These are phyloP conservation scores for Hypena proboscidalis DNA, from an alignment of 2,888 invertebrate genomes.

Conservation along the genomic window DNA sequence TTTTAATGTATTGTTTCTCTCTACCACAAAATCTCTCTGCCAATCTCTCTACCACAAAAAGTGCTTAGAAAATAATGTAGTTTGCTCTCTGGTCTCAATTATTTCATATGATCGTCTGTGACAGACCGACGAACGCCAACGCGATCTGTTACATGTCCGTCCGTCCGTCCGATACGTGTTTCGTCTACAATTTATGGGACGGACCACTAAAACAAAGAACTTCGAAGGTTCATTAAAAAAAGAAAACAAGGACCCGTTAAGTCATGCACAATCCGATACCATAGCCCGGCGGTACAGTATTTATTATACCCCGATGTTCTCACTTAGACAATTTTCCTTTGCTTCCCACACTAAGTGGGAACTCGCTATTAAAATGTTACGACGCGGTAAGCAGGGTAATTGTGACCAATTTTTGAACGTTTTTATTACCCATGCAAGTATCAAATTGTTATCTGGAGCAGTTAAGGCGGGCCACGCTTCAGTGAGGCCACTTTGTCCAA, in stretches of 20 bases:
- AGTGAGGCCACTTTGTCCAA: conserved; percentile 47
- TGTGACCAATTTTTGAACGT: conserved; percentile 78
- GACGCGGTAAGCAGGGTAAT: conserved; percentile 77
- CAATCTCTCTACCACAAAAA: no score
- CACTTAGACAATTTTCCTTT: conserved; percentile 28
- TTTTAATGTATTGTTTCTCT: no score
- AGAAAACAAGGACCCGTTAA: conserved; percentile 6
- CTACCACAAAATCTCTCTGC: no score
- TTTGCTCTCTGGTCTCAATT: no score
- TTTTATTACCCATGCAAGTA: conserved; percentile 80
- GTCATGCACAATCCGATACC: conserved; percentile 18
- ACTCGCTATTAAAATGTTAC: conserved; percentile 79
- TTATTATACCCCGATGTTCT: conserved; percentile 10
- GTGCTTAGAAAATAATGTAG: no score
- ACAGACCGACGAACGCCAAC: no score
- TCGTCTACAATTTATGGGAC: no score
- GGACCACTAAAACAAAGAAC: no score
- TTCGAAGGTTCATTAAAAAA: background rate
- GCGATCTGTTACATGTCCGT: no score
- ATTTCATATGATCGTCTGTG: no score
- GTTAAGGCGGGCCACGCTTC: conserved; percentile 56
- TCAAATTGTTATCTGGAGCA: conserved; percentile 72
- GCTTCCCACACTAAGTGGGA: conserved; percentile 74
- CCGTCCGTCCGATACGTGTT: no score
- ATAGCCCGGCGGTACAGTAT: conserved; percentile 11